Conservation (phyloP, 2,113 vertebrate genomes). For the Gnathonemus longibarbis region DNA sequence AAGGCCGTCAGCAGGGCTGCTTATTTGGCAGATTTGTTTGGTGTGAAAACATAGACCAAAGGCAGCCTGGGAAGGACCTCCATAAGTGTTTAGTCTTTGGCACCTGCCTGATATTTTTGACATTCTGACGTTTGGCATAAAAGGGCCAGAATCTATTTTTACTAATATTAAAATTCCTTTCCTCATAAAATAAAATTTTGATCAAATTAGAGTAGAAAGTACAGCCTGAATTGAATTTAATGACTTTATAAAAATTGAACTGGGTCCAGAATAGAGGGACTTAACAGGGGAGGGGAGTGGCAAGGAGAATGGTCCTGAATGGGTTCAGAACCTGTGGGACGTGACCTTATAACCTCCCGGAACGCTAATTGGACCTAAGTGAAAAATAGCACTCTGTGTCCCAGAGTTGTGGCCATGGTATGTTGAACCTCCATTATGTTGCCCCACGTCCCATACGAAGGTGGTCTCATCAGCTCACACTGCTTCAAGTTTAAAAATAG, state of each 20-base stretch:
- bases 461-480: background rate
- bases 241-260: background rate
- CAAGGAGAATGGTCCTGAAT: background rate
- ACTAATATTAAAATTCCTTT: background rate
- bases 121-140: background rate
- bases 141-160: background rate
- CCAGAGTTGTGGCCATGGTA: background rate
- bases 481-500: background rate
- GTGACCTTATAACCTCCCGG: background rate
- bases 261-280: background rate
- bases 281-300: background rate
- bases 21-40: background rate
- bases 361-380: background rate
- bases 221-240: background rate
- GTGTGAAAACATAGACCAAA: background rate
- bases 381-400: background rate
- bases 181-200: background rate
- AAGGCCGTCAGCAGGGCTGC: background rate
- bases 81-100: background rate
- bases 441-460: background rate
- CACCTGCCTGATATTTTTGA: background rate
- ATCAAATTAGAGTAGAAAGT: background rate
- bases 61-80: background rate
- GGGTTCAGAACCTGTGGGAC: background rate
- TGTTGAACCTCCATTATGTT: background rate